Evolutionary conservation across 2,113 vertebrate genomes (phyloP).

Genomic region (Morone saxatilis): DNA sequence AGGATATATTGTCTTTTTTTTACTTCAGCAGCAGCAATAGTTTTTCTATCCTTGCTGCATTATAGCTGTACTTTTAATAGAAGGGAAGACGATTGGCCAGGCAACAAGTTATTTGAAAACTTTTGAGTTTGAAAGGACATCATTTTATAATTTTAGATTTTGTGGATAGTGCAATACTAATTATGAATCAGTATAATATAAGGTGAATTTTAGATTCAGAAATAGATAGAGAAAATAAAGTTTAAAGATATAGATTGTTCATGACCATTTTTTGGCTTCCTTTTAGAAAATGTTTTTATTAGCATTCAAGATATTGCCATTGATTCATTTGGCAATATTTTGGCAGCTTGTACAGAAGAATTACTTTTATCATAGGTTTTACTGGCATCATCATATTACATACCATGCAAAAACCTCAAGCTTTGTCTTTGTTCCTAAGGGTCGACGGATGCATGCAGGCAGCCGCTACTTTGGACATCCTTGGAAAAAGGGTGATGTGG

Average conservation of each 20-base stretch:
- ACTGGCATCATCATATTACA: background rate
- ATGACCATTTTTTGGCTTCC: no score
- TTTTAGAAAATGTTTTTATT: background rate
- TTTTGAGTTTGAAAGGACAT: background rate
- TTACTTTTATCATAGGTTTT: background rate
- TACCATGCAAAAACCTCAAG: background rate
- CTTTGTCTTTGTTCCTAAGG: constrained; percentile 81
- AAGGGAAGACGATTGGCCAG: background rate
- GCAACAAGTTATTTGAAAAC: background rate
- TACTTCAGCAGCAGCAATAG: background rate
- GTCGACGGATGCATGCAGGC: constrained; percentile 93
- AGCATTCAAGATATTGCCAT: background rate
- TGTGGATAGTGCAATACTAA: background rate
- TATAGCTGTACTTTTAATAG: background rate
- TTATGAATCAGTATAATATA: background rate
- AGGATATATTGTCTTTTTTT: background rate
- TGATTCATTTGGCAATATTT: background rate
- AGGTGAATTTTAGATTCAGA: background rate
- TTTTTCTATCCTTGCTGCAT: background rate
- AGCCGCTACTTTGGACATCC: constrained; percentile 93
- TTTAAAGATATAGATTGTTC: no score
- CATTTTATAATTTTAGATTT: background rate
- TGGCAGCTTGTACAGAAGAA: background rate
- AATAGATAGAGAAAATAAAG: no score
- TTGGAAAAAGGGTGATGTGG: constrained; percentile 95